Percentiles rank a stretch among this genome's conserved stretches.
Evolutionary conservation across 2,797 vertebrate genomes (phyloP).

Genomic region (Vespertilio murinus): DNA sequence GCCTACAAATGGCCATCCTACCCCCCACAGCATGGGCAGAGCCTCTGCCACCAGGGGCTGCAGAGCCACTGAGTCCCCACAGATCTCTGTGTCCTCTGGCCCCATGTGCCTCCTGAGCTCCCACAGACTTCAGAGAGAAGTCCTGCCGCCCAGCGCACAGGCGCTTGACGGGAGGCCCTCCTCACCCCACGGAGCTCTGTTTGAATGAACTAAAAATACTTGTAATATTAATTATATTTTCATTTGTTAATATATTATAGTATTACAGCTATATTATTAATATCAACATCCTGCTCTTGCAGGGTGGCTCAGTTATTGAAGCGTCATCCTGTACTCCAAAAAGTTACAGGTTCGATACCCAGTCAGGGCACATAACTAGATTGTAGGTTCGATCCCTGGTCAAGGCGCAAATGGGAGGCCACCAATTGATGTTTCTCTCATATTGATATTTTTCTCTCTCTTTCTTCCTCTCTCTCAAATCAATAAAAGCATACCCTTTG

Average conservation of each 20-base stretch:
- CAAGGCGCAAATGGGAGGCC: background rate
- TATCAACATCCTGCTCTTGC: background rate
- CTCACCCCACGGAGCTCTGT: constrained; percentile 13
- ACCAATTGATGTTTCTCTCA: background rate
- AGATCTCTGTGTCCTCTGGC: accelerated
- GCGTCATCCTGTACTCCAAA: background rate
- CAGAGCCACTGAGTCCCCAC: background rate
- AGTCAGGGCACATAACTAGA: too few relatives aligned
- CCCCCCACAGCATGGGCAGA: too few relatives aligned
- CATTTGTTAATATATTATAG: background rate
- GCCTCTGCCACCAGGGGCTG: background rate
- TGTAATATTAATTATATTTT: background rate
- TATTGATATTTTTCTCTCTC: background rate
- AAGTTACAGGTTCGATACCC: background rate
- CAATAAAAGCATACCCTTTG: background rate
- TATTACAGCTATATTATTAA: background rate
- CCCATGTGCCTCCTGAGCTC: background rate
- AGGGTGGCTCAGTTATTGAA: background rate
- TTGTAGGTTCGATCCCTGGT: background rate
- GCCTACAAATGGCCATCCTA: background rate
- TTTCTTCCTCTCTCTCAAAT: background rate
- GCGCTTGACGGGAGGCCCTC: constrained; percentile 59
- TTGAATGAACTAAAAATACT: constrained; percentile 23
- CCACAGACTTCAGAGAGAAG: background rate
- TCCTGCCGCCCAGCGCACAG: background rate